Evolutionary conservation across 2,113 vertebrate genomes (phyloP).

Genomic region (Psephotus haematonotus): DNA sequence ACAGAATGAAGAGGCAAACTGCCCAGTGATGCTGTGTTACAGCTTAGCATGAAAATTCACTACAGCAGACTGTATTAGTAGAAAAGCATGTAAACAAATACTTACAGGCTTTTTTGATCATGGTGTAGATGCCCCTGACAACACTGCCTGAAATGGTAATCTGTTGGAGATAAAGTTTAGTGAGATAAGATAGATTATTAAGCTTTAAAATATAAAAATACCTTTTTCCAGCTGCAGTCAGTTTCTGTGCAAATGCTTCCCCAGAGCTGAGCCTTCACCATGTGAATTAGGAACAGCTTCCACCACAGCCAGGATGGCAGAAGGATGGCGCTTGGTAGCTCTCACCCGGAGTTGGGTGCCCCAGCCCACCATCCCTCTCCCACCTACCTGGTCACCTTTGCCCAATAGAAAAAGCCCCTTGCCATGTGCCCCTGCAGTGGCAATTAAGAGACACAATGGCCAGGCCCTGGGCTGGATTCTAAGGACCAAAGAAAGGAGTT

Average conservation of each 20-base stretch:
- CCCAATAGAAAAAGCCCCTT: background rate
- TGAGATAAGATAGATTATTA: background rate
- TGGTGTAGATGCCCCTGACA: background rate
- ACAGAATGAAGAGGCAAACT: background rate
- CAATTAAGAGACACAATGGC: background rate
- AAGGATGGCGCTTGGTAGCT: background rate
- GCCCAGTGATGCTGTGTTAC: background rate
- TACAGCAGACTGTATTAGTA: background rate
- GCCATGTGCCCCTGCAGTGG: background rate
- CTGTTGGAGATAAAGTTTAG: background rate
- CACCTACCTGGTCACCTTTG: background rate
- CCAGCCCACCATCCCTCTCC: background rate
- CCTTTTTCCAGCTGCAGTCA: background rate
- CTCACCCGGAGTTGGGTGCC: accelerated
- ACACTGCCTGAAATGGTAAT: background rate
- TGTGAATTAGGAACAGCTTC: background rate
- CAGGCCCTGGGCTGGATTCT: background rate
- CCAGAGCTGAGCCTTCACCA: background rate
- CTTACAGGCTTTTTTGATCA: background rate
- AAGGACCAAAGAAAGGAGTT: background rate
- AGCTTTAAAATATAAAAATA: background rate
- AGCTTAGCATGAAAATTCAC: background rate
- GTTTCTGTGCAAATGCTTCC: background rate
- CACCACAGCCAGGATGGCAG: background rate
- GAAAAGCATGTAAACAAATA: background rate